A percentile compares a stretch with the other conserved stretches of the same genome.
phyloP scores from a whole-genome alignment of 2,797 vertebrate species.

The Enteromius paludinosus region DNA sequence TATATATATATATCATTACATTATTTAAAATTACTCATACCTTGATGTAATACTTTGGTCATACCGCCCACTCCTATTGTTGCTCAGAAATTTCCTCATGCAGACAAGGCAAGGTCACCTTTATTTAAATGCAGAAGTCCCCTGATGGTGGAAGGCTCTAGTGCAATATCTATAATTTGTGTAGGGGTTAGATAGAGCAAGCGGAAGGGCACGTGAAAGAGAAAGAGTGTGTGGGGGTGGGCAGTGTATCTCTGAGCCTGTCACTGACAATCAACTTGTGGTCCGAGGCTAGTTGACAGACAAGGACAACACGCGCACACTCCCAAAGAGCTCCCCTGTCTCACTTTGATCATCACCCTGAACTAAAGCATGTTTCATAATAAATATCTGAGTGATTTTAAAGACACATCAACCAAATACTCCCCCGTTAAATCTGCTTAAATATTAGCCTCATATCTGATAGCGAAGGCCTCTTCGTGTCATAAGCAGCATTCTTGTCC shows the following conservation, averaged over 20 bases:
- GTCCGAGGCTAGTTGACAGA: slow-evolving; percentile 34
- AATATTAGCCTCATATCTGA: slow-evolving; percentile 14
- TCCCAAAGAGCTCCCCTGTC: slow-evolving; percentile 18
- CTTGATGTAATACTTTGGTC: slow-evolving; percentile 6
- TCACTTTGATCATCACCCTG: slow-evolving; percentile 49
- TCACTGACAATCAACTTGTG: slow-evolving; percentile 50
- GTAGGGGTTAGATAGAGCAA: slow-evolving; percentile 4
- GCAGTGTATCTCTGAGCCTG: slow-evolving; percentile 37
- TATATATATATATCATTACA: background rate
- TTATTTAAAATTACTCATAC: slow-evolving; percentile 1
- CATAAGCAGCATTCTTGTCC: slow-evolving; percentile 31
- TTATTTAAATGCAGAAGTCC: slow-evolving; percentile 50
- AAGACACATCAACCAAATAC: slow-evolving; percentile 40
- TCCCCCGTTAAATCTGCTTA: slow-evolving; percentile 40
- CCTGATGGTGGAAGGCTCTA: slow-evolving; percentile 15
- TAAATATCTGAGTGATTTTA: slow-evolving; percentile 36
- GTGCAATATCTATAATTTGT: slow-evolving; percentile 18
- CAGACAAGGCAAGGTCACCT: slow-evolving; percentile 61
- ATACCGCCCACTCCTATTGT: background rate
- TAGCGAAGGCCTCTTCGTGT: slow-evolving; percentile 36
- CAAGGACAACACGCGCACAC: slow-evolving; percentile 25
- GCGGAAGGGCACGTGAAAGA: slow-evolving; percentile 33
- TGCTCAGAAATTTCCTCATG: slow-evolving; percentile 42
- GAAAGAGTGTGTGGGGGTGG: slow-evolving; percentile 34
- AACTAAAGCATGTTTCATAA: slow-evolving; percentile 38